A percentile compares a stretch with the other conserved stretches of the same genome.
These are phyloP conservation scores for Andrena haemorrhoa DNA, from an alignment of 2,888 invertebrate genomes.

Conservation along the genomic window DNA sequence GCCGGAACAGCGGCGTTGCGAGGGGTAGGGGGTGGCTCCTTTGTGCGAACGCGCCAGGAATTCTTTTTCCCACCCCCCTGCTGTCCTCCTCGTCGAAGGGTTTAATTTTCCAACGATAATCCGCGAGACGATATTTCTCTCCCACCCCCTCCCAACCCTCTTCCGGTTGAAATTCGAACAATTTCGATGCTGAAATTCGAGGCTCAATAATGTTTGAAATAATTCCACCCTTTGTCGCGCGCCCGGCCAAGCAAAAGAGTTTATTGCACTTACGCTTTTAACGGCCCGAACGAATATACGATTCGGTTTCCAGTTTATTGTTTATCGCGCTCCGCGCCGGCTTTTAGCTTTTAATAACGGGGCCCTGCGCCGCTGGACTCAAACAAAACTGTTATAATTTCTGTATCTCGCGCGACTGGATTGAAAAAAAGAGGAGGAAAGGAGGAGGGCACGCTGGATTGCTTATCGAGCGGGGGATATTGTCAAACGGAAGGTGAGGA, in stretches of 20 bases:
- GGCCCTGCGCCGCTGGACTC: not conserved
- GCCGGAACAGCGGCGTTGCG: not conserved
- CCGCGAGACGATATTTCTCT: not conserved
- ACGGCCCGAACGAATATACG: slow-evolving; percentile 12
- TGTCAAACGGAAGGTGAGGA: not conserved
- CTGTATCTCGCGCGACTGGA: not conserved
- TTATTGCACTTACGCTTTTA: slow-evolving; percentile 44
- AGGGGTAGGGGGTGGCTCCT: not conserved
- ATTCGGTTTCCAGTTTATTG: slow-evolving; percentile 18
- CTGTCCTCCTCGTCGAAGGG: slow-evolving; percentile 3
- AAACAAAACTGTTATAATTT: not conserved
- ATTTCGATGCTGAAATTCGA: slow-evolving; percentile 39
- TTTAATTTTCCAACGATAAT: slow-evolving; percentile 44
- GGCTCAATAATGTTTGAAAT: slow-evolving; percentile 52
- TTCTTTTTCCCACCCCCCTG: slow-evolving; percentile 1
- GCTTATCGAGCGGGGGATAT: not conserved
- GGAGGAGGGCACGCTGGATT: not conserved
- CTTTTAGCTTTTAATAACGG: slow-evolving; percentile 35
- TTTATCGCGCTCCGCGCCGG: not conserved
- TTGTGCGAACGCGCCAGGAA: slow-evolving; percentile 17
- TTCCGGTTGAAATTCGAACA: slow-evolving; percentile 28
- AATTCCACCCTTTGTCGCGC: slow-evolving; percentile 25
- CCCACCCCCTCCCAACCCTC: not conserved
- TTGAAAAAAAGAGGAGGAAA: not conserved
- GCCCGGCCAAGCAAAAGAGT: not conserved